phyloP scores from a whole-genome alignment of 2,113 vertebrate species.

The Sebastes schlegelii region DNA sequence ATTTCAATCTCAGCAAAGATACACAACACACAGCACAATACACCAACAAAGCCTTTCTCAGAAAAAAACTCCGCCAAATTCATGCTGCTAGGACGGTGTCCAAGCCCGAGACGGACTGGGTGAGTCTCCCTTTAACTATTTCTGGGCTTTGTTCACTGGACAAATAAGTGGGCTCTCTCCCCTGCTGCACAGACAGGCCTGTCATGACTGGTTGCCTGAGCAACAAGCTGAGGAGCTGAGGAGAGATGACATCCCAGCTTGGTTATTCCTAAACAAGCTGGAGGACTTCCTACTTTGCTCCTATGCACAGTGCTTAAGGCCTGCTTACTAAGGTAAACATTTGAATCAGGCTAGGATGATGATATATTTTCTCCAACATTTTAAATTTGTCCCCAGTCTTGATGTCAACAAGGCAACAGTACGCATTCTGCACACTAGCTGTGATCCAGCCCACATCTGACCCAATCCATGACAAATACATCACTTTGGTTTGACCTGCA shows the following conservation, averaged over 20 bases:
- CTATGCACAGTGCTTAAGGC: neutral
- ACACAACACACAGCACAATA: neutral
- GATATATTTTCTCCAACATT: neutral
- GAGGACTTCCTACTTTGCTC: neutral
- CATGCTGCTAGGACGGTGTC: neutral
- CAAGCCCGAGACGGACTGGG: conserved; percentile 4
- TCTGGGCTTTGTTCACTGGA: conserved; percentile 33
- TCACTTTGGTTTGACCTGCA: neutral
- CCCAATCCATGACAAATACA: neutral
- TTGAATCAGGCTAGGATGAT: neutral
- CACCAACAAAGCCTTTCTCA: neutral
- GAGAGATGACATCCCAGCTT: conserved; percentile 21
- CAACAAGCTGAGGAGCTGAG: conserved; percentile 12
- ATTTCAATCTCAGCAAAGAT: neutral
- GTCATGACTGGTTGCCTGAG: conserved; percentile 34
- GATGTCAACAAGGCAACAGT: neutral
- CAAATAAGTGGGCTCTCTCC: conserved; percentile 17
- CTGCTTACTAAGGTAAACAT: neutral
- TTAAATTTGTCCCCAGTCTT: neutral
- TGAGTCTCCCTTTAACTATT: conserved; percentile 15
- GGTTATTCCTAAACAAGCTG: conserved; percentile 22
- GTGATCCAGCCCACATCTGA: too few species aligned
- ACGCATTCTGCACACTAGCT: neutral
- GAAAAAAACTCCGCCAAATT: neutral
- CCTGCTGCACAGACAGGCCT: conserved; percentile 14